phyloP scores from a whole-genome alignment of 2,113 vertebrate species.

The Pluvialis apricaria region DNA sequence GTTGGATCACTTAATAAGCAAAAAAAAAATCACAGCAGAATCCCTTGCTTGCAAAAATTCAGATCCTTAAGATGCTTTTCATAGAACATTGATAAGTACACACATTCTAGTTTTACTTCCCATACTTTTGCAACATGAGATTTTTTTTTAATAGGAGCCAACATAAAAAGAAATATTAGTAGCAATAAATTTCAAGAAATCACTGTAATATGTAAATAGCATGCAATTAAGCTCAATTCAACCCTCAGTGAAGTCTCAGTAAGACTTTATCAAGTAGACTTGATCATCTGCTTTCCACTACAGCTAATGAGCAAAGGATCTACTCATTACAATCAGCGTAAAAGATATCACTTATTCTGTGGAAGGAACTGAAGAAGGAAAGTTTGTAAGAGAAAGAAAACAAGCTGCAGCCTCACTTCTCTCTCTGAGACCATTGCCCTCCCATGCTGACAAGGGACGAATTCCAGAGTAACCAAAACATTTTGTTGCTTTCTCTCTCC shows the following conservation, averaged over 20 bases:
- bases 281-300: background rate
- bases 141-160: background rate
- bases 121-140: background rate
- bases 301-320: background rate
- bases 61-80: background rate
- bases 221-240: background rate
- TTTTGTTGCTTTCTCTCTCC: slow-evolving; percentile 14
- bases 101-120: background rate
- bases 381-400: background rate
- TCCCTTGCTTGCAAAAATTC: background rate
- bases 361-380: background rate
- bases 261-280: background rate
- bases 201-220: background rate
- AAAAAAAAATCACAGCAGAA: background rate
- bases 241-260: background rate
- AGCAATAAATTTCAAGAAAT: background rate
- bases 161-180: background rate
- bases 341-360: background rate
- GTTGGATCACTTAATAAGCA: background rate
- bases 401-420: background rate
- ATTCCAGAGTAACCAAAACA: background rate
- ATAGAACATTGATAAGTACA: background rate
- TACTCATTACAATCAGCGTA: background rate
- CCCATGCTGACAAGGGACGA: background rate
- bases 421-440: background rate